These are phyloP conservation scores for Kryptolebias ocellatus DNA, from an alignment of 2,797 vertebrate genomes.

Conservation along the genomic window DNA sequence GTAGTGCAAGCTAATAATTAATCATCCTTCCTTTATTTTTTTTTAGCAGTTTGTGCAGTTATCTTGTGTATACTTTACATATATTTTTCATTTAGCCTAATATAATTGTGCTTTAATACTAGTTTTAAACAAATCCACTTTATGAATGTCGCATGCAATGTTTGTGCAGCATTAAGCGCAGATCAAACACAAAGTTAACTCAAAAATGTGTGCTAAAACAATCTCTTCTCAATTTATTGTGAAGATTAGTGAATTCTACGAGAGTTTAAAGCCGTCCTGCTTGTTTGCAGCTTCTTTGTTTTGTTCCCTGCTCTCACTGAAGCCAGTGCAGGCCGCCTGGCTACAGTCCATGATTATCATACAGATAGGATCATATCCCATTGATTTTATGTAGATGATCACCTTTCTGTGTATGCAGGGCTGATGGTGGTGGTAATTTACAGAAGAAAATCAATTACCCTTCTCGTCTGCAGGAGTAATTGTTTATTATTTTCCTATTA, in stretches of 20 bases:
- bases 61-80: neutral
- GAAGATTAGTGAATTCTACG: slow-evolving; percentile 21
- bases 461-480: slow-evolving; percentile 92
- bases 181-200: too few species aligned
- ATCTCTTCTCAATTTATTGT: slow-evolving; percentile 6
- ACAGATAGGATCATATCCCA: slow-evolving; percentile 91
- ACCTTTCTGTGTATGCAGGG: slow-evolving; percentile 94
- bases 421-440: slow-evolving; percentile 88
- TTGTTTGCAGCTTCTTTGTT: slow-evolving; percentile 31
- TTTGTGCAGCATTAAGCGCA: too few species aligned
- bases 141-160: too few species aligned
- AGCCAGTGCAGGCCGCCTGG: slow-evolving; percentile 65
- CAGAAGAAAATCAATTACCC: slow-evolving; percentile 98
- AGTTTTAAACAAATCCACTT: too few species aligned
- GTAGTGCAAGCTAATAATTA: slow-evolving; percentile 43
- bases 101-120: too few species aligned
- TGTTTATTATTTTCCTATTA: slow-evolving; percentile 99
- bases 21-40: neutral
- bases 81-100: neutral
- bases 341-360: slow-evolving; percentile 86
- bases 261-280: slow-evolving; percentile 20
- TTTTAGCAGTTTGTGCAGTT: slow-evolving; percentile 8
- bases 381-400: slow-evolving; percentile 99
- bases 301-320: slow-evolving; percentile 23
- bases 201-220: too few species aligned